These are phyloP conservation scores for Bembecia ichneumoniformis DNA, from an alignment of 2,888 invertebrate genomes.

Conservation along the genomic window DNA sequence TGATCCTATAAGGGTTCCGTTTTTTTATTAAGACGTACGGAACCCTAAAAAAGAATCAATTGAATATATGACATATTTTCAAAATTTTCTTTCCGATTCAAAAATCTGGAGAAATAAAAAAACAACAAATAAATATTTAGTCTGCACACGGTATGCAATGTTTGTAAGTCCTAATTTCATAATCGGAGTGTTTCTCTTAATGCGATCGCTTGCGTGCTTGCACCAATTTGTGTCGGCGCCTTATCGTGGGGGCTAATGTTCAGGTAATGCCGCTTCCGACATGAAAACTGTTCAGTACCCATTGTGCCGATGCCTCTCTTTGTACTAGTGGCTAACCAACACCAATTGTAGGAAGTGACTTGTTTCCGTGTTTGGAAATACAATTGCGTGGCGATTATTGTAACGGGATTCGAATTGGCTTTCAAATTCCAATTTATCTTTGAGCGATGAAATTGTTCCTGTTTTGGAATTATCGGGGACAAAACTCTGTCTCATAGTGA, in stretches of 20 bases:
- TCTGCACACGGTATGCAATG: slow-evolving; percentile 1
- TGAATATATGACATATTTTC: too few species aligned
- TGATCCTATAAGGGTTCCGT: too few species aligned
- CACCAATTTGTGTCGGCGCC: slow-evolving; percentile 59
- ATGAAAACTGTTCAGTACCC: slow-evolving; percentile 49
- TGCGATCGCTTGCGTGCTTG: slow-evolving; percentile 39
- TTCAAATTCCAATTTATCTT: neutral
- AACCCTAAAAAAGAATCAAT: too few species aligned
- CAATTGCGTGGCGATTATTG: neutral
- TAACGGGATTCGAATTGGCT: neutral
- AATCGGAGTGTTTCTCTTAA: slow-evolving; percentile 1
- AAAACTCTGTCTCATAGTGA: too few species aligned
- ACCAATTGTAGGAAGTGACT: slow-evolving; percentile 22
- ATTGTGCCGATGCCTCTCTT: slow-evolving; percentile 31
- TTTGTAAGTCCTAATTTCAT: slow-evolving; percentile 1
- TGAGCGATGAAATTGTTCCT: too few species aligned
- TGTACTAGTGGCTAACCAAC: slow-evolving; percentile 10
- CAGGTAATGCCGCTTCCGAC: slow-evolving; percentile 66
- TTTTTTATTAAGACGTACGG: too few species aligned
- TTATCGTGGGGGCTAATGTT: slow-evolving; percentile 64
- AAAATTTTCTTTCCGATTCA: too few species aligned
- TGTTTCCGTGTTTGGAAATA: slow-evolving; percentile 19
- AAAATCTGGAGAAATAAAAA: too few species aligned
- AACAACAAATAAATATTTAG: too few species aligned
- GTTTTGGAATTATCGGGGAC: too few species aligned